phyloP scores from a whole-genome alignment of 1,140 invertebrate species.

The Batillaria attramentaria region DNA sequence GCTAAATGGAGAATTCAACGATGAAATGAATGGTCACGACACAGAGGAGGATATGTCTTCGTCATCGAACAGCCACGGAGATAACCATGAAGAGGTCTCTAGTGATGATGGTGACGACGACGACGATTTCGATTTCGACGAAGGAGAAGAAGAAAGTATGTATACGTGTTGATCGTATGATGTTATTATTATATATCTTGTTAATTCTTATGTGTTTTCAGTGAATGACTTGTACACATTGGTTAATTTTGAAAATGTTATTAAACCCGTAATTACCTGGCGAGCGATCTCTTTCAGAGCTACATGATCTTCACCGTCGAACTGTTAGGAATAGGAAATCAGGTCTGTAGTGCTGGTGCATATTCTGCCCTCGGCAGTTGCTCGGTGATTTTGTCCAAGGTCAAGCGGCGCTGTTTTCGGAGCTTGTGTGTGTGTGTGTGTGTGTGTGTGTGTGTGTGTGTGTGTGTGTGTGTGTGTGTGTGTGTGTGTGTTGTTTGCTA shows the following conservation, averaged over 20 bases:
- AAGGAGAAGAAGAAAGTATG: conserved; percentile 24
- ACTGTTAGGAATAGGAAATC: too few relatives aligned
- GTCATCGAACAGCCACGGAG: too few relatives aligned
- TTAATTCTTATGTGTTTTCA: neutral
- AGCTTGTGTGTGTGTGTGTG: neutral
- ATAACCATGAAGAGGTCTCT: too few relatives aligned
- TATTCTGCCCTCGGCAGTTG: too few relatives aligned
- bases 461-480: neutral
- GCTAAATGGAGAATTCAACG: too few relatives aligned
- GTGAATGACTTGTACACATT: neutral
- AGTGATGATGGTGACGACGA: conserved; percentile 13
- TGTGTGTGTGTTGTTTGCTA: neutral
- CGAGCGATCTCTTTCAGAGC: neutral
- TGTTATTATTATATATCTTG: neutral
- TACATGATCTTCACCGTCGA: neutral
- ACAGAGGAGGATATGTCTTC: too few relatives aligned
- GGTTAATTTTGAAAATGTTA: neutral
- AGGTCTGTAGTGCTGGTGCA: too few relatives aligned
- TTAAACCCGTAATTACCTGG: neutral
- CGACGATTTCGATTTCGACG: conserved; percentile 23
- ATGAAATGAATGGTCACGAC: too few relatives aligned
- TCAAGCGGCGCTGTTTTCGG: neutral
- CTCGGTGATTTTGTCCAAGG: too few relatives aligned
- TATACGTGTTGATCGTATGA: neutral
- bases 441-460: neutral